Conservation (phyloP, 2,113 vertebrate species). For the Tympanuchus pallidicinctus region DNA sequence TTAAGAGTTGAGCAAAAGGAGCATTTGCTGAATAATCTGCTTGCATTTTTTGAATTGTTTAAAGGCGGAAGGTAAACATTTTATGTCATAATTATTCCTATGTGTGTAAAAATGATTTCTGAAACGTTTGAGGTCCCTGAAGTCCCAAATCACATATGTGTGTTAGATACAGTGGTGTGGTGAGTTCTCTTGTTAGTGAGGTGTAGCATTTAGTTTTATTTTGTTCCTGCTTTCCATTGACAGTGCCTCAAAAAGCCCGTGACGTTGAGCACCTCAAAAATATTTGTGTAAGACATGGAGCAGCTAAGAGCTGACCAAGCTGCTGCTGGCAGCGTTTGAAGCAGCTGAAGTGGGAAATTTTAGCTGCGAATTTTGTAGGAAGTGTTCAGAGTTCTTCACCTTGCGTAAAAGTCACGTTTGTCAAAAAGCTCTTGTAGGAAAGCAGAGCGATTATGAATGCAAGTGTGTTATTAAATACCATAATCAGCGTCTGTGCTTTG, state of each 20-base stretch:
- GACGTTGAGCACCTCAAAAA: neutral
- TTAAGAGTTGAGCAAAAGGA: neutral
- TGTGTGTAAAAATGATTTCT: neutral
- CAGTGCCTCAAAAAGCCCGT: neutral
- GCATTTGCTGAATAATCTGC: neutral
- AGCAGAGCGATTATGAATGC: neutral
- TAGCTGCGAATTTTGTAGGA: neutral
- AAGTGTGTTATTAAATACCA: neutral
- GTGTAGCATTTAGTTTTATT: neutral
- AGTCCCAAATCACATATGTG: neutral
- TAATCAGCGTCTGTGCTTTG: neutral
- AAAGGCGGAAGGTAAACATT: neutral
- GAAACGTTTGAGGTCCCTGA: neutral
- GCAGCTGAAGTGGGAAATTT: neutral
- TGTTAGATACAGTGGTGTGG: neutral
- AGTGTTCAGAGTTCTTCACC: neutral
- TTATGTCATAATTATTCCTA: neutral
- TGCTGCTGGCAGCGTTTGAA: neutral
- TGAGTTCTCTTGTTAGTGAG: neutral
- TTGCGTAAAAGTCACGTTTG: neutral
- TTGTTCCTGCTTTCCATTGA: neutral
- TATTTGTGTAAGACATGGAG: neutral
- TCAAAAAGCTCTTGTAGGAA: neutral
- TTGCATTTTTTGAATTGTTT: slow-evolving; percentile 5
- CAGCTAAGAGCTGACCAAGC: neutral